Evolutionary conservation across 2,113 vertebrate genomes (phyloP).

Genomic region (Anguilla rostrata): DNA sequence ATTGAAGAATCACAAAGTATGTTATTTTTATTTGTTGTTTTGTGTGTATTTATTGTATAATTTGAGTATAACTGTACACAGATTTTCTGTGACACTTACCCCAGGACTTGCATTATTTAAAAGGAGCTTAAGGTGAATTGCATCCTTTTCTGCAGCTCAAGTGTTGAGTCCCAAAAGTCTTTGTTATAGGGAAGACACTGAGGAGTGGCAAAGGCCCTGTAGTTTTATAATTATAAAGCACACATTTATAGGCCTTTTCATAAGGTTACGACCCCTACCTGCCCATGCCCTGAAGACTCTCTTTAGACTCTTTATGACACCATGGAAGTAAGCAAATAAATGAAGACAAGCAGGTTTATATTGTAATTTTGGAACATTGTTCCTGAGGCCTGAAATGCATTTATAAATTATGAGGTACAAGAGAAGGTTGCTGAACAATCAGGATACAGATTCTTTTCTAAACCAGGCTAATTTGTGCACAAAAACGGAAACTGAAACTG

Average conservation of each 20-base stretch:
- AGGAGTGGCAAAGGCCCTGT: not conserved
- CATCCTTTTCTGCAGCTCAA: not conserved
- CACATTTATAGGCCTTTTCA: not conserved
- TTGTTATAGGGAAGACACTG: not conserved
- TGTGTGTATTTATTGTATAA: not conserved
- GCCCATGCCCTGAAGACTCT: not conserved
- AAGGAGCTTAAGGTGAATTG: not conserved
- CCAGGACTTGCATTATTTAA: not conserved
- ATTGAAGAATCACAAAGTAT: not conserved
- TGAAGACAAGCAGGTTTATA: not conserved
- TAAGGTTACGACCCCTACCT: slow-evolving; percentile 2
- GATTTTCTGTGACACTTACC: not conserved
- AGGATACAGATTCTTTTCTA: not conserved
- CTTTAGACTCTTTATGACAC: not conserved
- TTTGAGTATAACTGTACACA: not conserved
- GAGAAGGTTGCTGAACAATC: not conserved
- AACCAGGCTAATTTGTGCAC: not conserved
- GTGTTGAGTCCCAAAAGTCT: not conserved
- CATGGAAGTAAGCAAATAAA: slow-evolving; percentile 9
- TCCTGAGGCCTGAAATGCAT: not conserved
- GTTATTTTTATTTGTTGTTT: not conserved
- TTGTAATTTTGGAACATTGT: not conserved
- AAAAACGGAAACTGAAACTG: not conserved
- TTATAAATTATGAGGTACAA: not conserved
- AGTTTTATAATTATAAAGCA: slow-evolving; percentile 13